Evolutionary conservation across 2,797 vertebrate species (phyloP), one percentile per base, ranked within the genome.

Genomic region (Todus mexicanus): DNA sequence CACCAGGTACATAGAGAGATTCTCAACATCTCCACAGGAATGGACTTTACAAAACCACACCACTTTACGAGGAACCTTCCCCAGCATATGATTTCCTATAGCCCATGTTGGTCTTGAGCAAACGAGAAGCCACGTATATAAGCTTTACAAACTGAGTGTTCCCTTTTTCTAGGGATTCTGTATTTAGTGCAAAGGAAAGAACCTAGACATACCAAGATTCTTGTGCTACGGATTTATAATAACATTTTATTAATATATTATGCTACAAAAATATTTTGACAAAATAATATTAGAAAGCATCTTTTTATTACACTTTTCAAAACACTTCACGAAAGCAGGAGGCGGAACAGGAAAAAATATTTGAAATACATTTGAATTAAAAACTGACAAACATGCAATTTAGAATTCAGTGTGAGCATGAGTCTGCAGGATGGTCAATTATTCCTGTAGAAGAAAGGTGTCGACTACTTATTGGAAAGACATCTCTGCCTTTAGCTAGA

Each of bases 221-320:
- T 82, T 25, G 71, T 80, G 76, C 71, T 51, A 79, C 70, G 88
- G 89, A 95, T 96, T 95, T 95, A 97, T 96, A 96, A 96, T 93
- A 94, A 96, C 90, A 91, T 97, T 98, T 98, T 98, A 98, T 98
- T 98, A 97, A 98, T 98, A 98, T 98, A 98, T 98, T 98, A 98
- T 89, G 95, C 97, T 98, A 98, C 97, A 98, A 98, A 98, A 98
- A 98, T 98, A 98, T 97, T 97, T 97, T 97, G 96, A 97, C 96
- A 97, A 98, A 98, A 98, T 98, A 98, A 97, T 96, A 97, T 98
- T 98, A 98, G 95, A 98, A 97, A 97, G 94, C 94, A 97, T 98
- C 95, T 97, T 97, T 97, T 97, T 94, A 96, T 96, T 96, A 92
- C 96, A 97, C 92, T 97, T 96, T 97, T 97, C 93, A 97, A 83